These are phyloP conservation scores for Drosophila kambysellisi DNA, from an alignment of 2,888 invertebrate genomes.

Conservation along the genomic window DNA sequence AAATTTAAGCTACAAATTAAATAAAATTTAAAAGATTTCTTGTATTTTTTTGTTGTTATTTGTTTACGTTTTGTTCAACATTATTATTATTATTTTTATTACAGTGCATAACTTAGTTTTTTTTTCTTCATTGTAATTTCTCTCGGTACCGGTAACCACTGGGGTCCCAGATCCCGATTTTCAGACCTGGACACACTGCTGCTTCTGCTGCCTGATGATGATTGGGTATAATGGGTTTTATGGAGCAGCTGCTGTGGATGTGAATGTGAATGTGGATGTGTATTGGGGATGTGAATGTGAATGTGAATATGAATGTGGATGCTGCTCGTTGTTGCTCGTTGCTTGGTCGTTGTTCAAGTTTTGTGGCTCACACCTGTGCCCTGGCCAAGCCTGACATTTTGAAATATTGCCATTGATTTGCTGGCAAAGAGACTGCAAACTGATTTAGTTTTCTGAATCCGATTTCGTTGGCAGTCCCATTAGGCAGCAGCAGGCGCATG, in stretches of 20 bases:
- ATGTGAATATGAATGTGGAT: constrained; percentile 28
- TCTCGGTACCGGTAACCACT: constrained; percentile 9
- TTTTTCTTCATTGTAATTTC: constrained; percentile 5
- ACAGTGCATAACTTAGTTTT: background rate
- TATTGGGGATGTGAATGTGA: constrained; percentile 18
- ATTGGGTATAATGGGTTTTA: constrained; percentile 80
- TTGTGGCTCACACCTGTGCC: constrained; percentile 78
- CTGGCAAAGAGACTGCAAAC: constrained; percentile 58
- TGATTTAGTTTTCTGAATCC: constrained; percentile 66
- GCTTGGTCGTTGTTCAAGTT: constrained; percentile 59
- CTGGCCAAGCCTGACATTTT: constrained; percentile 72
- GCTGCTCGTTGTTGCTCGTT: constrained; percentile 34
- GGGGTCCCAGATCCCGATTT: constrained; percentile 67
- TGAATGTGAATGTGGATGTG: constrained; percentile 26
- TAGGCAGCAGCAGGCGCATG: constrained; percentile 20
- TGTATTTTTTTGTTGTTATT: background rate
- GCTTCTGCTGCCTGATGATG: constrained; percentile 70
- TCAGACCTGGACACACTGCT: constrained; percentile 60
- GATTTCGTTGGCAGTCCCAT: constrained; percentile 50
- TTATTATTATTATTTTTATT: background rate
- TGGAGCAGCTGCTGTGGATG: constrained; percentile 71
- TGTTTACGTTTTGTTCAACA: background rate
- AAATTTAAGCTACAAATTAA: background rate
- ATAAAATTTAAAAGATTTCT: background rate
- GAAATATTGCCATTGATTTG: constrained; percentile 80